Base-by-base conservation (phyloP, 2,888 invertebrate genomes). In the Mythimna pallens region DNA sequence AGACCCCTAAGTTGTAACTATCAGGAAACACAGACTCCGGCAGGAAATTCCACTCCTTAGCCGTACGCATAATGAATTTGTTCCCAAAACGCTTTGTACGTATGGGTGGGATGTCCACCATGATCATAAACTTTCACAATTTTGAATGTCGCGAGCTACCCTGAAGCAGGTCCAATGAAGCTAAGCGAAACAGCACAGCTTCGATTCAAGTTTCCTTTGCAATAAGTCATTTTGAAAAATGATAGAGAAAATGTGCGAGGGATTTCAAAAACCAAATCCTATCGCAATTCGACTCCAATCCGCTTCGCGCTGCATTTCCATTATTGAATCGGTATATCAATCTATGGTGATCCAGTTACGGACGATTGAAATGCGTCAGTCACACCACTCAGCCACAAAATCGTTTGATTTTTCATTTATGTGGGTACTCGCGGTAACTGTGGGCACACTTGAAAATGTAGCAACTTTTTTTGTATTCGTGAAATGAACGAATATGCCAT, bases 321-420 rank as follows among this genome's bases (percentile, higher is more conserved):
- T 62, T 20, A 69, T 75, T 57, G 61, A 76, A 74, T 76, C 54
- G 20, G 36, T 59, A 69, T 52, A 69, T 69, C 77, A 70, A 77
- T 77, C 69, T 55, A 77, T 62, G 70, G 14, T 62, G 50, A 75
- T 69, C 57, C 69, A 25, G 69, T 75, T 62, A 69, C 54, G 22
- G 40, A 17, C 61, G 61, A 30, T 43, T 54, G 76, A 30, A 47
- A 47, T 30, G 22, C 61, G 47, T 34, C 54, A 20, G 20, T 54
- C 54, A 61, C 36, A 54, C 17, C 47, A 50, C 12, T 65, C 5
- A 34, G 10, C 5, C 50, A 8, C 9, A 12, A 66, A 62, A 47
- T 17, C 30, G 55, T 57, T 62, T 43, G 7, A 17, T 30, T 50
- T 54, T 55, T 36, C n/a, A 20, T 10, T 5, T 30, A n/a, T 10